phyloP scores from a whole-genome alignment of 2,888 invertebrate species.

The Noctua janthina region DNA sequence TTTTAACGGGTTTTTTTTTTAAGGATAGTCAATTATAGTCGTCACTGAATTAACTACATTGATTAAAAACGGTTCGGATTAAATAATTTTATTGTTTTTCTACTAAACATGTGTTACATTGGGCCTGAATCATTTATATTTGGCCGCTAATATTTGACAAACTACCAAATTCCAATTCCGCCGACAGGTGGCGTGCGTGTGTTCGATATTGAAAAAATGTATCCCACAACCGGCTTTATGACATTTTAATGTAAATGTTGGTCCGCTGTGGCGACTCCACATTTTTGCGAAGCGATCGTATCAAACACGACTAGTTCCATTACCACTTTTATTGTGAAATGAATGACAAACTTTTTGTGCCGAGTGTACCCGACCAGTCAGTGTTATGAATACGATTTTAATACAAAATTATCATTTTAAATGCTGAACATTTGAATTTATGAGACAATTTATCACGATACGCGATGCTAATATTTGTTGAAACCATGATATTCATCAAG shows the following conservation, averaged over 20 bases:
- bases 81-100: not conserved
- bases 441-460: conserved; percentile 46
- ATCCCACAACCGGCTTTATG: conserved; percentile 67
- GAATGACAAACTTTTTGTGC: conserved; percentile 46
- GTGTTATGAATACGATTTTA: conserved; percentile 55
- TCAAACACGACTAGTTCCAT: conserved; percentile 57
- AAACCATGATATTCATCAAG: conserved; percentile 52
- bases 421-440: conserved; percentile 45
- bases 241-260: conserved; percentile 69
- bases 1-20: not conserved
- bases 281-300: conserved; percentile 61
- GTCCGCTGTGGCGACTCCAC: conserved; percentile 49
- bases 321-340: conserved; percentile 56
- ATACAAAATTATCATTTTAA: conserved; percentile 45
- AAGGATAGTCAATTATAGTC: not conserved
- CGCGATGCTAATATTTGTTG: conserved; percentile 45
- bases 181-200: conserved; percentile 55
- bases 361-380: conserved; percentile 15
- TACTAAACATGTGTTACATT: conserved; percentile 1
- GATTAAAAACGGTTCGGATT: not conserved
- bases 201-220: conserved; percentile 56
- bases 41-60: not conserved
- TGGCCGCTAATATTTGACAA: conserved; percentile 23
- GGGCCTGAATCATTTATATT: conserved; percentile 3
- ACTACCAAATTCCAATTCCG: conserved; percentile 58